These are phyloP conservation scores for Dichetophora obliterata DNA, from an alignment of 2,888 invertebrate species.

Conservation along the genomic window DNA sequence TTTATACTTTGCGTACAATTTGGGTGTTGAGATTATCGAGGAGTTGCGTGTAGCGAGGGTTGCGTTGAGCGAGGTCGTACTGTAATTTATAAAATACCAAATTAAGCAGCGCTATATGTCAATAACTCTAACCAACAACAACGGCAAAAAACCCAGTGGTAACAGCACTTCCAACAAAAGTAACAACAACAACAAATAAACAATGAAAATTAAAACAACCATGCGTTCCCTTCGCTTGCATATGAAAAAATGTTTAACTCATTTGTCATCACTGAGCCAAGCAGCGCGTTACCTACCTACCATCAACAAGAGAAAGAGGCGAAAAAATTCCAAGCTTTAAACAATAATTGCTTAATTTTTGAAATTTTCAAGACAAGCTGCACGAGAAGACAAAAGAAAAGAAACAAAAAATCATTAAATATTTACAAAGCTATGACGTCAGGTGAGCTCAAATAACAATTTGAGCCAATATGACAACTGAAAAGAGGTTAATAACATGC, in stretches of 20 bases:
- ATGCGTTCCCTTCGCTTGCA: not conserved
- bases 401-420: not conserved
- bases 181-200: not conserved
- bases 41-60: no score
- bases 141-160: conserved; percentile 9
- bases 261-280: conserved; percentile 1
- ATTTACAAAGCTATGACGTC: not conserved
- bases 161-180: conserved; percentile 18
- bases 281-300: no score
- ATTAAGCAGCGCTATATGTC: not conserved
- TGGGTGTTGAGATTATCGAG: no score
- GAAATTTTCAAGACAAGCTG: not conserved
- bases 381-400: not conserved
- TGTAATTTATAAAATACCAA: not conserved
- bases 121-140: not conserved
- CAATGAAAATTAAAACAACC: not conserved
- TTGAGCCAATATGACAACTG: not conserved
- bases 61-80: no score
- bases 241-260: not conserved
- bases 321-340: not conserved
- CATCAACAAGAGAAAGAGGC: not conserved
- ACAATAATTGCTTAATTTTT: conserved; percentile 24
- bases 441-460: not conserved
- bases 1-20: no score
- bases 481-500: not conserved